These are phyloP conservation scores for Agrochola litura DNA, from an alignment of 2,888 invertebrate species.

Conservation along the genomic window DNA sequence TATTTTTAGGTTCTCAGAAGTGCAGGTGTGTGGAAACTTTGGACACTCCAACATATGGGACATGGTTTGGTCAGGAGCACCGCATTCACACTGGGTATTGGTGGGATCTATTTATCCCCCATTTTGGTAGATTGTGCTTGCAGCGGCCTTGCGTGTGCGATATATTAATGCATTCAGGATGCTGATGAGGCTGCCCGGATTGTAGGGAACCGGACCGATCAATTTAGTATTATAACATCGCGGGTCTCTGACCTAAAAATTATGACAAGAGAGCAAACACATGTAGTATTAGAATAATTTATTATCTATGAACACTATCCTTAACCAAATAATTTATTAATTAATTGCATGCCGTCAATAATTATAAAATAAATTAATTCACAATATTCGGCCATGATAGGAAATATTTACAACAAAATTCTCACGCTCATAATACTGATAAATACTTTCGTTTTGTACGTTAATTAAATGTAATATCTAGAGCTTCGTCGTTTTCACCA, in stretches of 20 bases:
- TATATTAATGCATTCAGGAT: not conserved
- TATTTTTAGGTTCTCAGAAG: too few species aligned
- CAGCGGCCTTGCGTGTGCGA: not conserved
- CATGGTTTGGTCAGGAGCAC: too few species aligned
- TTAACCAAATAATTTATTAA: constrained; percentile 43
- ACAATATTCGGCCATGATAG: constrained; percentile 6
- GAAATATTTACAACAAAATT: constrained; percentile 61
- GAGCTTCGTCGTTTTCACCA: constrained; percentile 92
- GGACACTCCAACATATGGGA: too few species aligned
- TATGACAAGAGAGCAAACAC: constrained; percentile 38
- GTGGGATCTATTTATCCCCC: too few species aligned
- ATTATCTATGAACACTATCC: constrained; percentile 37
- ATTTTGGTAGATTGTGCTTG: too few species aligned
- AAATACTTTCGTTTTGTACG: constrained; percentile 59
- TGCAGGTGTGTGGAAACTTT: too few species aligned
- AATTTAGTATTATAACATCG: constrained; percentile 59
- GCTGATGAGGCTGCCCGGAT: not conserved
- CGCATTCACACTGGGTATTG: too few species aligned
- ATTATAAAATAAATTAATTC: constrained; percentile 41
- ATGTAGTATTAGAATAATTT: constrained; percentile 40
- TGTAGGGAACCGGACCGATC: not conserved
- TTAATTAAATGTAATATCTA: constrained; percentile 80
- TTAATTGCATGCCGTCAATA: constrained; percentile 29
- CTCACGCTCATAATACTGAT: constrained; percentile 67
- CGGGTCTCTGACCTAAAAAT: constrained; percentile 55